Conservation (phyloP, 1,140 invertebrate species). For the Drosophila truncata region DNA sequence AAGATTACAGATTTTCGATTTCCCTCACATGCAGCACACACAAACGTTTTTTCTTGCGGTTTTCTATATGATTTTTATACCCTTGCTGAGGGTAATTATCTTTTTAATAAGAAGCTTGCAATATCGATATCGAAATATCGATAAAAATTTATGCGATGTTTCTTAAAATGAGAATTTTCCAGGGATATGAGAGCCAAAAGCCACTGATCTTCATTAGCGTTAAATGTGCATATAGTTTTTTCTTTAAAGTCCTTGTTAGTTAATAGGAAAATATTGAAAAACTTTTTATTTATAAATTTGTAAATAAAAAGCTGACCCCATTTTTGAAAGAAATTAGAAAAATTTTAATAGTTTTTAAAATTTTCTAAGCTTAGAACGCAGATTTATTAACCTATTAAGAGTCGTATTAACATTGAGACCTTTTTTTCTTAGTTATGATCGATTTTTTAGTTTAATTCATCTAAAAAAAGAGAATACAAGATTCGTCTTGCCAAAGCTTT, state of each 20-base stretch:
- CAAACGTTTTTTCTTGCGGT: slow-evolving; percentile 4
- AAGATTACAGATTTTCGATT: slow-evolving; percentile 45
- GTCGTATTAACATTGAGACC: neutral
- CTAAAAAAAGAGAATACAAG: neutral
- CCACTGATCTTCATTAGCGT: too few relatives aligned
- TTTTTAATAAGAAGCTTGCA: neutral
- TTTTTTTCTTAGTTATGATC: neutral
- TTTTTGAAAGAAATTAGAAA: too few relatives aligned
- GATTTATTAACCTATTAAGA: too few relatives aligned
- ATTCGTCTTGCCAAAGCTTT: neutral
- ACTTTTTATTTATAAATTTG: too few relatives aligned
- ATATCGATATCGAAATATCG: neutral
- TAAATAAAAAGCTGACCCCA: too few relatives aligned
- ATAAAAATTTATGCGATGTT: neutral
- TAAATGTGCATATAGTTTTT: too few relatives aligned
- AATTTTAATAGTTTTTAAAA: too few relatives aligned
- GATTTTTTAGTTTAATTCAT: neutral
- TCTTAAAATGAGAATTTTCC: accelerated
- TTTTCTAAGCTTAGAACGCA: too few relatives aligned
- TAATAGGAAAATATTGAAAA: too few relatives aligned
- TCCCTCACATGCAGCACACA: slow-evolving; percentile 11
- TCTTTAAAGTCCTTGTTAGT: too few relatives aligned
- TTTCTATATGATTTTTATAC: neutral
- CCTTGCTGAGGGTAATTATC: neutral
- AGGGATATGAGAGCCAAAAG: too few relatives aligned